Base-by-base conservation (phyloP, 2,888 invertebrate genomes). In the Sipha maydis region DNA sequence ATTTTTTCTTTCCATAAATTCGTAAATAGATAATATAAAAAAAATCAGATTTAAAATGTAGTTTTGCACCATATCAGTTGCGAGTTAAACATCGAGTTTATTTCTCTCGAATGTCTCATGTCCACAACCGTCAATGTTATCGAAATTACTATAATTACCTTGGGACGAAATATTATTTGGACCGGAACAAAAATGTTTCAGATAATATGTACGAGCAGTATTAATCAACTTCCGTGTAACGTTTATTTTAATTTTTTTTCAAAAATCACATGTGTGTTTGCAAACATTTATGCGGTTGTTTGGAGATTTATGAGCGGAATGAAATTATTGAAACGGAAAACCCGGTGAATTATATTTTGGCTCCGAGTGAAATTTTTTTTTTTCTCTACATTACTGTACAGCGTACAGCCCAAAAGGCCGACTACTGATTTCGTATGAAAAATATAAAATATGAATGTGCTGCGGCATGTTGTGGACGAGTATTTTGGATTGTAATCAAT, bases 281-380 rank as follows among this genome's bases (percentile, higher is more conserved):
- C 4, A 67, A 11, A 67, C 77, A 76, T 76, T 38, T 48, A 67
- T 85, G 9, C 67, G 21, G 25, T 41, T 67, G 48, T 77, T 31
- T 21, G 31, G 41, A 67, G 85, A 85, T 67, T 85, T 78, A 78
- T 85, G 21, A n/a, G 34, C n/a, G 69, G 48, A 71, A 85, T 21
- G n/a, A 71, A 85, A 79, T 85, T 71, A 79, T 79, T 85, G 85
- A 79, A 85, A 71, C 78, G 78, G 78, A 79, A 85, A 71, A 85
- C 28, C 3, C 31, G 31, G 48, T 69, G 25, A 85, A 71, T 54
- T 85, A 71, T 54, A 78, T 85, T 77, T 67, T 7, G 34, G 8
- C 21, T n/a, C 19, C 5, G n/a, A 54, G 56, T 54, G 54, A 71
- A 17, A 1, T 71, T 48, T 54, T 85, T 85, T 69, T 84, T 31